Evolutionary conservation across 1,140 invertebrate species (phyloP).

Genomic region (Goniozus legneri): DNA sequence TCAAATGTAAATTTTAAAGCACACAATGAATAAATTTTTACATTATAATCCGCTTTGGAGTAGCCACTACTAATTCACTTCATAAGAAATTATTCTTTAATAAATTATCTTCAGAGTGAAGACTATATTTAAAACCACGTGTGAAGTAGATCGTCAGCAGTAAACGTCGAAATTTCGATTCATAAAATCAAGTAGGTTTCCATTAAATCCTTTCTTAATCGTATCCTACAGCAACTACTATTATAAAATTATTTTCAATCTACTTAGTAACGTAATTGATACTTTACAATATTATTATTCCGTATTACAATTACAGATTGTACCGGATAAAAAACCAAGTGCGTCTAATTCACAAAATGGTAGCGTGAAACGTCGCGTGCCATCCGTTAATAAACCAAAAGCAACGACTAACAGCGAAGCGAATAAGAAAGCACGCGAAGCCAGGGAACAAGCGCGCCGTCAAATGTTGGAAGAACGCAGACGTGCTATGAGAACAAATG

Average conservation of each 20-base stretch:
- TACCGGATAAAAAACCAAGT: slow-evolving; percentile 23
- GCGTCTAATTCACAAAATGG: slow-evolving; percentile 33
- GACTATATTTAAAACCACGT: no score
- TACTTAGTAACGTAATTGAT: background rate
- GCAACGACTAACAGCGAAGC: slow-evolving; percentile 48
- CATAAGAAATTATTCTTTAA: no score
- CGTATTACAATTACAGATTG: slow-evolving; percentile 22
- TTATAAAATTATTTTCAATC: no score
- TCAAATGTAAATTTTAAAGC: no score
- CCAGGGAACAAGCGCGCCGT: slow-evolving; percentile 74
- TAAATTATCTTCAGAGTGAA: no score
- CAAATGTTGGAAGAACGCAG: slow-evolving; percentile 76
- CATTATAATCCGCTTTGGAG: no score
- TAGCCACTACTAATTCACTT: no score
- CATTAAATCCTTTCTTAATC: no score
- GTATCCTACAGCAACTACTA: no score
- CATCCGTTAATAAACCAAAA: slow-evolving; percentile 48
- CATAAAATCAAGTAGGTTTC: slow-evolving; percentile 3
- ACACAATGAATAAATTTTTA: no score
- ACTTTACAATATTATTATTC: slow-evolving; percentile 2
- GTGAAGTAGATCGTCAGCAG: no score
- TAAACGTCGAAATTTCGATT: no score
- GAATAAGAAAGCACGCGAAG: slow-evolving; percentile 56
- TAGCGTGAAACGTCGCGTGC: slow-evolving; percentile 31
- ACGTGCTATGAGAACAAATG: slow-evolving; percentile 60